Evolutionary conservation across 2,797 vertebrate genomes (phyloP).

Genomic region (Gila robusta): DNA sequence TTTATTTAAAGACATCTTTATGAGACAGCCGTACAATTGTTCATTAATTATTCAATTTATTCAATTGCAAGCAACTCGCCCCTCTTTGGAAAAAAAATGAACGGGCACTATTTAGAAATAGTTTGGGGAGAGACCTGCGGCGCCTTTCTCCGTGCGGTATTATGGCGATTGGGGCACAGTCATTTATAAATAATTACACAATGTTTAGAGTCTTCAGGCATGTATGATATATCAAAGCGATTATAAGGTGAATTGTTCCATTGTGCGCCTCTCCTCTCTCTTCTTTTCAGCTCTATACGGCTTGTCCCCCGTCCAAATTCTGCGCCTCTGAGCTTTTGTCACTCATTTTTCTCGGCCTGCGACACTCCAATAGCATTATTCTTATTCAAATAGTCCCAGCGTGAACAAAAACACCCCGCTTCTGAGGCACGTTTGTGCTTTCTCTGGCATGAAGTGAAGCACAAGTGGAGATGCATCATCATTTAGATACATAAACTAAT

Average conservation of each 20-base stretch:
- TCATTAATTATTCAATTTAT: conserved; percentile 94
- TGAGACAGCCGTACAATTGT: conserved; percentile 97
- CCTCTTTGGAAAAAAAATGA: conserved; percentile 79
- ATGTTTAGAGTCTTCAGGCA: conserved; percentile 99
- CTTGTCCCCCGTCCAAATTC: conserved; percentile 94
- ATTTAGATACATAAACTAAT: conserved; percentile 23
- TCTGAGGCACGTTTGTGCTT: conserved; percentile 85
- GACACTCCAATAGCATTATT: conserved; percentile 94
- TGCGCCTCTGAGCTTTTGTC: conserved; percentile 95
- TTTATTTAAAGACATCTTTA: conserved; percentile 99
- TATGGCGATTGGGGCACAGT: conserved; percentile 90
- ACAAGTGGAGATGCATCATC: conserved; percentile 32
- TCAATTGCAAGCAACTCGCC: conserved; percentile 86
- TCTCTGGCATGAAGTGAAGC: conserved; percentile 63
- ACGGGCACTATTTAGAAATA: conserved; percentile 90
- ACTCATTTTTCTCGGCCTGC: conserved; percentile 93
- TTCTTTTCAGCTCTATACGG: conserved; percentile 93
- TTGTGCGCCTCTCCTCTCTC: conserved; percentile 88
- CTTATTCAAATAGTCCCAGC: conserved; percentile 97
- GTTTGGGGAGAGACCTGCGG: conserved; percentile 95
- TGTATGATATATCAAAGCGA: conserved; percentile 99
- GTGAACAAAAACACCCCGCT: conserved; percentile 90
- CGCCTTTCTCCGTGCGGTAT: conserved; percentile 92
- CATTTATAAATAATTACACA: conserved; percentile 99
- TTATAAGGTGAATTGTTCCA: conserved; percentile 98